Evolutionary conservation across 2,888 invertebrate species (phyloP).

Genomic region (Drosophila tripunctata): DNA sequence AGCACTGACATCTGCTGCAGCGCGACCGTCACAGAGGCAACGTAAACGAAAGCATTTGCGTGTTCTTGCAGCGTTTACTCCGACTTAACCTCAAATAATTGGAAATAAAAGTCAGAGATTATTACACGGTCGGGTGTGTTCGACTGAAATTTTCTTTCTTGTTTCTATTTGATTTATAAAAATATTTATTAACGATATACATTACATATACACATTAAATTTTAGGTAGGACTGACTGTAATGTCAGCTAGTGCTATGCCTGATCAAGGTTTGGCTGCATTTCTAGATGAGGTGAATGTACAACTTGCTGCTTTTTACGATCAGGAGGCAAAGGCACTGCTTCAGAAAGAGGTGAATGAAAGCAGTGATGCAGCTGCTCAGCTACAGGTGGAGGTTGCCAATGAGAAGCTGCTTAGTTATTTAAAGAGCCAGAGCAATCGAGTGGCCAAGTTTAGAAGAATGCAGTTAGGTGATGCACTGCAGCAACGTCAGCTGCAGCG

Average conservation of each 20-base stretch:
- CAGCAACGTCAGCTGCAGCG: constrained; percentile 90
- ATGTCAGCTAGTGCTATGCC: constrained; percentile 2
- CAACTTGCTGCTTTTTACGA: constrained; percentile 71
- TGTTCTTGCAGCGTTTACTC: too few relatives aligned
- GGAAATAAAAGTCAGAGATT: too few relatives aligned
- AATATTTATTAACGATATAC: too few relatives aligned
- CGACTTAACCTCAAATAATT: too few relatives aligned
- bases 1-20: too few relatives aligned
- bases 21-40: too few relatives aligned
- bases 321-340: constrained; percentile 69
- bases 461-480: constrained; percentile 87
- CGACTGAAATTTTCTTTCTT: too few relatives aligned
- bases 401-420: constrained; percentile 65
- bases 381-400: constrained; percentile 70
- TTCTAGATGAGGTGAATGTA: constrained; percentile 72
- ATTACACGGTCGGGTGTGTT: too few relatives aligned
- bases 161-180: too few relatives aligned
- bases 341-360: constrained; percentile 75
- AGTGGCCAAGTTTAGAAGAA: constrained; percentile 65
- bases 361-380: constrained; percentile 60
- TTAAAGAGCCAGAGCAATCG: constrained; percentile 56
- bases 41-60: too few relatives aligned
- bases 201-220: too few relatives aligned
- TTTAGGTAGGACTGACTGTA: constrained; percentile 21
- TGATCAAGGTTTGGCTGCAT: constrained; percentile 51